Evolutionary conservation across 2,113 vertebrate genomes (phyloP).

Genomic region (Seriola quinqueradiata): DNA sequence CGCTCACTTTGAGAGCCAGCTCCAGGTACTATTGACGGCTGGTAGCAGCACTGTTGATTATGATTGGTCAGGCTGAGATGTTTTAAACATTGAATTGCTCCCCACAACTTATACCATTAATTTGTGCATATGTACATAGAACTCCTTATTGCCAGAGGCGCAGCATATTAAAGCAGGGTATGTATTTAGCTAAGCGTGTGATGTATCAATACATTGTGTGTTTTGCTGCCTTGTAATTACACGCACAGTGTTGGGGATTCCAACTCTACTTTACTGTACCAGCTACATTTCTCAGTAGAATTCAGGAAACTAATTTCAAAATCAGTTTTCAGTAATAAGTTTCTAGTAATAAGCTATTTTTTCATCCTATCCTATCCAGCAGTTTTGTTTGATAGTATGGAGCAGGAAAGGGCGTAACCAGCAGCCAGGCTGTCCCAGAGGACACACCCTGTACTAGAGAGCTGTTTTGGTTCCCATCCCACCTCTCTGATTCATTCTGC

Average conservation of each 20-base stretch:
- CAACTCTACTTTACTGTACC: neutral
- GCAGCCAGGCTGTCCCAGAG: neutral
- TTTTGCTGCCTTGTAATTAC: too few species aligned
- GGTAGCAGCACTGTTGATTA: too few species aligned
- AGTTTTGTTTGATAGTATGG: neutral
- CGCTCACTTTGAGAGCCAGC: too few species aligned
- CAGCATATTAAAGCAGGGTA: neutral
- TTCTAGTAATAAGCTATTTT: neutral
- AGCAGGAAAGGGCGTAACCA: slow-evolving; percentile 3
- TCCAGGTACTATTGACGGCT: too few species aligned
- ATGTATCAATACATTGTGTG: neutral
- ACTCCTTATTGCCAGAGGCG: neutral
- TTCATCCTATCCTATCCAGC: neutral
- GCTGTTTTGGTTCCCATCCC: neutral
- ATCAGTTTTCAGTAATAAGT: too few species aligned
- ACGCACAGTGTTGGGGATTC: too few species aligned
- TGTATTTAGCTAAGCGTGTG: too few species aligned
- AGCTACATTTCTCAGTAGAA: neutral
- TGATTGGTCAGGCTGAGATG: too few species aligned
- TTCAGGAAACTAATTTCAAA: neutral
- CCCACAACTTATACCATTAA: neutral
- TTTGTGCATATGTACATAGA: neutral
- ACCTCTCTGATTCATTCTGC: neutral
- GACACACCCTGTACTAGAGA: neutral
- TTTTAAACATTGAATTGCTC: neutral